Evolutionary conservation across 2,888 invertebrate genomes (phyloP).

Genomic region (Lasioglossum figueresi): DNA sequence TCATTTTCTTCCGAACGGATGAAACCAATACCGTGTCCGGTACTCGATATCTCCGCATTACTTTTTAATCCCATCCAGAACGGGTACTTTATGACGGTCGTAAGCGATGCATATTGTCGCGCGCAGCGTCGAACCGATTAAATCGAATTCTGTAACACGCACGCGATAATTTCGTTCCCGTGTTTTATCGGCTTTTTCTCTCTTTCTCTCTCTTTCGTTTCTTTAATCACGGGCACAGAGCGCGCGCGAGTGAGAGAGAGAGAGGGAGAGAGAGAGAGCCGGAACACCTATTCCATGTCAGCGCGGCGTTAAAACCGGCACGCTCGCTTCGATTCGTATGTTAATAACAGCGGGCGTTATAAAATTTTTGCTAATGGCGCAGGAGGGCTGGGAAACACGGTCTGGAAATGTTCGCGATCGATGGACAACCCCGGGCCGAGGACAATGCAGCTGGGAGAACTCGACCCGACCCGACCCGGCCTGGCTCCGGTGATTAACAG

Average conservation of each 20-base stretch:
- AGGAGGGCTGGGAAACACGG: not conserved
- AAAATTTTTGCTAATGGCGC: conserved; percentile 5
- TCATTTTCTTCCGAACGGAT: not conserved
- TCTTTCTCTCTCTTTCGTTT: not conserved
- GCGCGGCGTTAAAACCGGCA: not conserved
- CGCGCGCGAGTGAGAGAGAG: not conserved
- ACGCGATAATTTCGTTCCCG: conserved; percentile 19
- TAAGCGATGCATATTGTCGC: conserved; percentile 12
- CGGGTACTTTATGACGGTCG: conserved; percentile 5
- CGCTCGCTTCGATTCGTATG: not conserved
- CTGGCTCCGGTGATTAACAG: not conserved
- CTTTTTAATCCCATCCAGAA: not conserved
- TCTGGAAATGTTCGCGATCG: not conserved
- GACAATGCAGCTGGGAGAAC: not conserved
- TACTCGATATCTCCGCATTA: not conserved
- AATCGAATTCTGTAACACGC: conserved; percentile 8
- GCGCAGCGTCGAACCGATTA: not conserved
- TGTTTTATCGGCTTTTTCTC: not conserved
- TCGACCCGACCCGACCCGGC: not conserved
- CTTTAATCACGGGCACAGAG: not conserved
- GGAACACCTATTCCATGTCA: not conserved
- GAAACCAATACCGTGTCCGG: conserved; percentile 3
- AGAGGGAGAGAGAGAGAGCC: not conserved
- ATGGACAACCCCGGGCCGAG: not conserved
- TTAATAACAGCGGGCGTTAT: conserved; percentile 9